Evolutionary conservation across 2,888 invertebrate species (phyloP).

Genomic region (Caenorhabditis doughertyi): DNA sequence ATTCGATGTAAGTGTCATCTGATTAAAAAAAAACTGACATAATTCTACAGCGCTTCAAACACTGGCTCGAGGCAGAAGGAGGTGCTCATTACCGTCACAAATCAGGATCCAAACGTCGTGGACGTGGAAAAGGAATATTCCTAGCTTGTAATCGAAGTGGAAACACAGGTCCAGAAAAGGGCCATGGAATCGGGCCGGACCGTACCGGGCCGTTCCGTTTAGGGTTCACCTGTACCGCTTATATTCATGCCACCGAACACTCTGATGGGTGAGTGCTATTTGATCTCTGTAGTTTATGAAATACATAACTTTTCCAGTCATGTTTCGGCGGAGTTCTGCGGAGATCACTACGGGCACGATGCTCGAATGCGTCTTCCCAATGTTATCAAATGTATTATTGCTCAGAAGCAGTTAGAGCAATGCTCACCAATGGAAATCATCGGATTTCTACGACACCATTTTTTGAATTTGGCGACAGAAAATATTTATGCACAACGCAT

Average conservation of each 20-base stretch:
- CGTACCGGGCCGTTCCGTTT: conserved; percentile 71
- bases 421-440: conserved; percentile 57
- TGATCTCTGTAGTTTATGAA: too few species aligned
- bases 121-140: conserved; percentile 72
- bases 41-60: conserved; percentile 66
- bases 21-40: neutral
- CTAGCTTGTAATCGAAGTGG: conserved; percentile 73
- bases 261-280: conserved; percentile 64
- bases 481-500: conserved; percentile 73
- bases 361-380: conserved; percentile 73
- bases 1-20: conserved; percentile 60
- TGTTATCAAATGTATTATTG: conserved; percentile 71
- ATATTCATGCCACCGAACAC: conserved; percentile 72
- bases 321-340: conserved; percentile 68
- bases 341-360: conserved; percentile 77
- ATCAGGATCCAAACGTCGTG: conserved; percentile 71
- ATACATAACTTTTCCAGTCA: conserved; percentile 57
- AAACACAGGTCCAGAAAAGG: conserved; percentile 46
- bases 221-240: conserved; percentile 74
- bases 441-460: conserved; percentile 53
- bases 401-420: conserved; percentile 70
- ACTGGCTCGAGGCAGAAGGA: conserved; percentile 73
- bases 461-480: conserved; percentile 57
- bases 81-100: conserved; percentile 76
- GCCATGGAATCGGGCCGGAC: conserved; percentile 9